These are phyloP conservation scores for Halcyon chelicuti DNA, from an alignment of 2,797 vertebrate genomes.

Conservation along the genomic window DNA sequence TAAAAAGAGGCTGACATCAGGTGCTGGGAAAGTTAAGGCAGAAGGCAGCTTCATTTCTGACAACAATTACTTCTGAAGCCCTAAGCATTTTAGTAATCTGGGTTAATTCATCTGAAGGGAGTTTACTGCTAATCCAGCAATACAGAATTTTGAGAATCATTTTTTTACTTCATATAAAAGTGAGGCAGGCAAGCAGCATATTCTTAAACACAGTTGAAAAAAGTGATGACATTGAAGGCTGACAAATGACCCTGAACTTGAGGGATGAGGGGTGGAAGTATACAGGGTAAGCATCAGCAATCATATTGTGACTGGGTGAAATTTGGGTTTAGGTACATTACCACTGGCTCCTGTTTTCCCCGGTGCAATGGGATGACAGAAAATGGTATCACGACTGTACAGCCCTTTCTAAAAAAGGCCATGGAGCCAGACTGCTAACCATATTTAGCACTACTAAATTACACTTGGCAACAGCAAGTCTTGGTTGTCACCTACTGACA, in stretches of 20 bases:
- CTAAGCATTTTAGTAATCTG: background rate
- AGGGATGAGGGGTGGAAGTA: background rate
- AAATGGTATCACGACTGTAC: conserved; percentile 28
- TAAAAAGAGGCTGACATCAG: background rate
- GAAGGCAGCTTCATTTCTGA: background rate
- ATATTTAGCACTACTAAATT: conserved; percentile 62
- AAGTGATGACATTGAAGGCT: background rate
- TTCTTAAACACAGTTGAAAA: background rate
- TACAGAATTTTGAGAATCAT: background rate
- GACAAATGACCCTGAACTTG: background rate
- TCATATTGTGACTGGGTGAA: background rate
- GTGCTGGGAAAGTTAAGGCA: background rate
- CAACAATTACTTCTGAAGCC: background rate
- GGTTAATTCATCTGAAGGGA: background rate
- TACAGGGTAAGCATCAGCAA: background rate
- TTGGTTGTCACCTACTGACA: conserved; percentile 51
- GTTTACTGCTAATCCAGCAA: background rate
- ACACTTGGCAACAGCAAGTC: conserved; percentile 28
- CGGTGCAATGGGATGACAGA: background rate
- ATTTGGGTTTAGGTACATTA: background rate
- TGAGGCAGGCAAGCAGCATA: fast-evolving
- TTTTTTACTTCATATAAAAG: background rate
- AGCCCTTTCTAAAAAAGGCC: conserved; percentile 64
- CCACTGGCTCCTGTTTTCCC: background rate
- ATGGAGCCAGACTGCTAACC: background rate